Conservation (phyloP, 1,140 invertebrate species). For the Saccostrea glomerata region DNA sequence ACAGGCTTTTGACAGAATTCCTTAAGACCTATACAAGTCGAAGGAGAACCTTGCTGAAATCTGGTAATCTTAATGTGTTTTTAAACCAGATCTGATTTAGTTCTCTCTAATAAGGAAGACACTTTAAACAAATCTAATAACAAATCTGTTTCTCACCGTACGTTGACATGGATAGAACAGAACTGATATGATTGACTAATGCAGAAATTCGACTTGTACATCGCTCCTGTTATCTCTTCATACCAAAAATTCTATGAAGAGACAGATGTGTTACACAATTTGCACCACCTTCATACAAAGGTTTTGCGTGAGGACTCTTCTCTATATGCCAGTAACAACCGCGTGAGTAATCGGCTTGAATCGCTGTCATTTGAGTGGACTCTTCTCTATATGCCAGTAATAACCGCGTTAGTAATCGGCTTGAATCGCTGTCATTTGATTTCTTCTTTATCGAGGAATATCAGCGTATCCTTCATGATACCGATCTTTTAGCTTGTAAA, state of each 20-base stretch:
- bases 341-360: neutral
- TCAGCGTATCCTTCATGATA: too few species aligned
- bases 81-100: neutral
- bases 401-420: neutral
- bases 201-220: neutral
- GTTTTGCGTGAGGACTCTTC: neutral
- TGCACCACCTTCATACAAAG: neutral
- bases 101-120: constrained; percentile 1
- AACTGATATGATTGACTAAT: neutral
- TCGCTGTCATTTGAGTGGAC: neutral
- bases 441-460: neutral
- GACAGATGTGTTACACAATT: constrained; percentile 4
- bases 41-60: neutral
- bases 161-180: neutral
- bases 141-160: neutral
- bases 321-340: neutral
- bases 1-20: neutral
- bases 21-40: neutral
- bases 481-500: too few species aligned
- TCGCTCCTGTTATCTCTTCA: neutral
- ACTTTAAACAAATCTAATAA: neutral
- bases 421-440: neutral
- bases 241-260: constrained; percentile 1
- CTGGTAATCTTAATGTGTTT: neutral
- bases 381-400: neutral